Evolutionary conservation across 2,888 invertebrate species (phyloP), one percentile per base, ranked within the genome.

Genomic region (Crioceris asparagi): DNA sequence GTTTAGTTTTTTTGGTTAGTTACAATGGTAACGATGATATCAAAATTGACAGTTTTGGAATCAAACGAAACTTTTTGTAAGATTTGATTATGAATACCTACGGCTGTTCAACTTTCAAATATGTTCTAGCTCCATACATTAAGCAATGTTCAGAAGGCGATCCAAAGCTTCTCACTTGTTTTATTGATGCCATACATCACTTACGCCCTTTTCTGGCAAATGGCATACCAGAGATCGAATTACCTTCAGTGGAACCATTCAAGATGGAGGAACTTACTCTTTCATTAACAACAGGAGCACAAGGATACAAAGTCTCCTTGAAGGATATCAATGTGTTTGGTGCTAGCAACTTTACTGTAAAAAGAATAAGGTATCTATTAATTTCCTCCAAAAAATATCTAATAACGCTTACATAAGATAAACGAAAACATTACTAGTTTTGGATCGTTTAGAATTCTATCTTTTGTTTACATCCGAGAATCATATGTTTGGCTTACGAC

Each of bases 211-310:
- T 72, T 53, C 59, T 80, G 43, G 66, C 67, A 3, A 62, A 56
- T 14, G 80, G 78, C 18, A 74, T 79, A 39, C 70, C 75, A 14
- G 79, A 79, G 51, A 75, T 79, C 42, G 72, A 75, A 33, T 59
- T 80, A 47, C 80, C 80, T 2, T 67, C 76, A 2, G 68, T 79
- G 35, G 80, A 81, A 55, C 81, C 81, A 3, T 72, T 79, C 51
- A 61, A 67, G 38, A 68, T 78, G 66, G 74, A 76, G 42, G 69
- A 75, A 46, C 53, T 80, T 17, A 68, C 76, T 10, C 60, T 81
- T 51, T 72, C 64, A 53, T 64, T 63, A 45, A 75, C 62, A 41
- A 74, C 64, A 42, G 75, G 67, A 30, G 69, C 66, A 36, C 73
- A 66, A 54, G 75, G 68, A 37, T 78, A 81, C 40, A 72, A 66